These are phyloP conservation scores for Furcula furcula DNA, from an alignment of 2,888 invertebrate genomes.

Conservation along the genomic window DNA sequence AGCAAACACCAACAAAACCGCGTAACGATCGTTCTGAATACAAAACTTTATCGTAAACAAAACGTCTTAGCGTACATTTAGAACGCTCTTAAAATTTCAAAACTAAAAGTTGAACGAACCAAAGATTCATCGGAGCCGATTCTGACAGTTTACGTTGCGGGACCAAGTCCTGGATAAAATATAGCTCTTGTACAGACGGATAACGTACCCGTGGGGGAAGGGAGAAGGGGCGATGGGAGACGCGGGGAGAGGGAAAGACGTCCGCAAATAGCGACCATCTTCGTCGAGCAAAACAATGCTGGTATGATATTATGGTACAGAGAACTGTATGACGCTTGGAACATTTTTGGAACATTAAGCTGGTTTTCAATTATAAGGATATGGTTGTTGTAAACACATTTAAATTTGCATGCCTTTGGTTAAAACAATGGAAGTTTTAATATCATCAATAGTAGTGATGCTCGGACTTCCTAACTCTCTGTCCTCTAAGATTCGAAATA, in stretches of 20 bases:
- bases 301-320: conserved; percentile 72
- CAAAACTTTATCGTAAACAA: conserved; percentile 15
- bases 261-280: conserved; percentile 78
- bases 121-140: conserved; percentile 61
- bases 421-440: too few species aligned
- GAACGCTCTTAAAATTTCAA: conserved; percentile 44
- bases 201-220: conserved; percentile 55
- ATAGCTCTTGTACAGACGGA: conserved; percentile 76
- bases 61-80: conserved; percentile 23
- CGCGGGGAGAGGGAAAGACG: conserved; percentile 45
- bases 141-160: conserved; percentile 77
- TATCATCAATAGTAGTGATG: too few species aligned
- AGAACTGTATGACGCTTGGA: conserved; percentile 32
- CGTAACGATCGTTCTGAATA: neutral
- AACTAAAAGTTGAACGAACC: conserved; percentile 76
- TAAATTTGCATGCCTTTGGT: neutral
- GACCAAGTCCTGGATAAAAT: conserved; percentile 76
- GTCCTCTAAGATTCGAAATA: too few species aligned
- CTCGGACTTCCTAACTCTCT: too few species aligned
- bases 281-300: conserved; percentile 76
- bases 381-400: too few species aligned
- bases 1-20: conserved; percentile 12
- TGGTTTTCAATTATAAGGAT: too few species aligned
- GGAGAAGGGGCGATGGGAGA: conserved; percentile 23
- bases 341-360: too few species aligned